phyloP scores from a whole-genome alignment of 2,888 invertebrate genomes.

The Epiblema foenella region DNA sequence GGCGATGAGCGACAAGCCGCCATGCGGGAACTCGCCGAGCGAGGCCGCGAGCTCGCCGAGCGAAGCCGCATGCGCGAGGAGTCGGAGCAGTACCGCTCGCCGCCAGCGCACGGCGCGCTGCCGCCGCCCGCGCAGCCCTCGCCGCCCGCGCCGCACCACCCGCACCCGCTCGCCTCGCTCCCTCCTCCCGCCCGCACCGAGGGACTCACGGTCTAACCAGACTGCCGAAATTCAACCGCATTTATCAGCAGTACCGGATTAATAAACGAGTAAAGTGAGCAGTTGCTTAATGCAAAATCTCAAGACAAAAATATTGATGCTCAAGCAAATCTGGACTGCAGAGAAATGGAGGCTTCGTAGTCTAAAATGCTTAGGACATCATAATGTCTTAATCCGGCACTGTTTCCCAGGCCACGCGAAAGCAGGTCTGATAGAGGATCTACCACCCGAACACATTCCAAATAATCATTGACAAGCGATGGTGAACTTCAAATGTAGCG shows the following conservation, averaged over 20 bases:
- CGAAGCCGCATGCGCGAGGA: conserved; percentile 81
- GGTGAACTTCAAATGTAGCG: conserved; percentile 43
- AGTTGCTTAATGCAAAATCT: too few species aligned
- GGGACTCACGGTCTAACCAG: conserved; percentile 88
- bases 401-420: background rate
- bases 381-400: too few species aligned
- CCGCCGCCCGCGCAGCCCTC: conserved; percentile 73
- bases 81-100: conserved; percentile 75
- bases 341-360: too few species aligned
- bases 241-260: conserved; percentile 12
- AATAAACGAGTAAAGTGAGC: too few species aligned
- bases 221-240: conserved; percentile 45
- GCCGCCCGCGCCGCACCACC: conserved; percentile 59
- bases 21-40: conserved; percentile 82
- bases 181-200: conserved; percentile 88
- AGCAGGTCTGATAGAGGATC: background rate
- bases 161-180: conserved; percentile 84
- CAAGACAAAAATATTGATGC: too few species aligned
- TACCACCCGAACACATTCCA: conserved; percentile 67
- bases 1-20: conserved; percentile 78
- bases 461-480: conserved; percentile 49
- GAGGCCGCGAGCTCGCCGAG: conserved; percentile 82
- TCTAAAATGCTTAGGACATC: too few species aligned
- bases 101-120: conserved; percentile 69
- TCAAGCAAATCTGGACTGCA: too few species aligned